These are phyloP conservation scores for Exephanes ischioxanthus DNA, from an alignment of 2,888 invertebrate species.

Conservation along the genomic window DNA sequence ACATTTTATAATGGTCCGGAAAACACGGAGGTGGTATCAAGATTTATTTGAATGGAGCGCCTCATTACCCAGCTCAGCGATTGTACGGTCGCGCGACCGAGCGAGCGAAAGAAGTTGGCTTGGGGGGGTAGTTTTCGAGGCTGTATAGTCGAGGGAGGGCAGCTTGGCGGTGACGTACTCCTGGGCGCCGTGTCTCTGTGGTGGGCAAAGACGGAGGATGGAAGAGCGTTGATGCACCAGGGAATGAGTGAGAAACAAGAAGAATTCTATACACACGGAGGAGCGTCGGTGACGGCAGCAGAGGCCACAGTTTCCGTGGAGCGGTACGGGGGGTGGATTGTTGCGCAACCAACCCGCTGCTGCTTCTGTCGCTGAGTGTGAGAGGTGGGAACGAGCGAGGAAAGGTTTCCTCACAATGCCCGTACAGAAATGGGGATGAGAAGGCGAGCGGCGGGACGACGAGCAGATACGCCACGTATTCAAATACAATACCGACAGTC, in stretches of 20 bases:
- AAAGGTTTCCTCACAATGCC: slow-evolving; percentile 68
- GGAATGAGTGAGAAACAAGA: slow-evolving; percentile 53
- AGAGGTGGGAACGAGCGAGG: slow-evolving; percentile 21
- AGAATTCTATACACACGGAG: slow-evolving; percentile 61
- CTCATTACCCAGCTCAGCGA: slow-evolving; percentile 83
- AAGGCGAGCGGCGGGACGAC: slow-evolving; percentile 66
- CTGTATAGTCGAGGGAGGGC: slow-evolving; percentile 57
- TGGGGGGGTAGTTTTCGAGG: slow-evolving; percentile 58
- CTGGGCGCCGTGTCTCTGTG: slow-evolving; percentile 38
- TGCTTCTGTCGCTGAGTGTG: slow-evolving; percentile 21
- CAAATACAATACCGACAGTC: slow-evolving; percentile 82
- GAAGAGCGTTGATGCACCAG: slow-evolving; percentile 41
- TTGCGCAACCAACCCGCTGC: slow-evolving; percentile 10
- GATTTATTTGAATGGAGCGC: slow-evolving; percentile 84
- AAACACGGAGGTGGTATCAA: slow-evolving; percentile 83
- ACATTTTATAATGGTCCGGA: slow-evolving; percentile 80
- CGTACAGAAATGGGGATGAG: slow-evolving; percentile 40
- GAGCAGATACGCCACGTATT: slow-evolving; percentile 83
- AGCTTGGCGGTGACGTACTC: slow-evolving; percentile 45
- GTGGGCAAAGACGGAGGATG: slow-evolving; percentile 66
- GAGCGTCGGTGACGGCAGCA: slow-evolving; percentile 60
- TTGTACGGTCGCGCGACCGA: slow-evolving; percentile 78
- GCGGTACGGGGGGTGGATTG: slow-evolving; percentile 22
- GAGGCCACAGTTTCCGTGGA: slow-evolving; percentile 48
- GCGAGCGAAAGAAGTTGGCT: slow-evolving; percentile 67